A percentile compares a stretch with the other conserved stretches of the same genome.
These are phyloP conservation scores for Drosophila prosaltans DNA, from an alignment of 1,140 invertebrate genomes.

Conservation along the genomic window DNA sequence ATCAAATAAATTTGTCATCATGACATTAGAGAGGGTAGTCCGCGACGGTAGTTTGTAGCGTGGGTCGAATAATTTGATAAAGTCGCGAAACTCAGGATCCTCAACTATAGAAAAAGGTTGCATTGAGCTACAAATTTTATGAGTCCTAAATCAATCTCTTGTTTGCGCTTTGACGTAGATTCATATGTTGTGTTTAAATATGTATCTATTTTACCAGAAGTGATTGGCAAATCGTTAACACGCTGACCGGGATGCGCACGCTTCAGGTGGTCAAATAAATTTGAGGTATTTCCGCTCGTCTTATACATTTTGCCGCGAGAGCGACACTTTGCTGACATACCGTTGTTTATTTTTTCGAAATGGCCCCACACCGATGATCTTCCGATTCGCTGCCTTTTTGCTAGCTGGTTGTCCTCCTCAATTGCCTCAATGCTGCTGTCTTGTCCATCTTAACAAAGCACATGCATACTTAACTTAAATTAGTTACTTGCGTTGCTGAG, in stretches of 20 bases:
- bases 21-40: constrained; percentile 1
- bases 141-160: constrained; percentile 3
- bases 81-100: constrained; percentile 3
- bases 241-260: no score
- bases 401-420: no score
- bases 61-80: constrained; percentile 2
- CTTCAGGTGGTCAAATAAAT: no score
- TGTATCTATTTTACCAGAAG: constrained; percentile 4
- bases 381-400: no score
- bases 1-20: constrained; percentile 4
- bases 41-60: constrained; percentile 3
- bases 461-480: background rate
- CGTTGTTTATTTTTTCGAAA: background rate
- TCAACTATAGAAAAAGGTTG: constrained; percentile 4
- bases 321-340: background rate
- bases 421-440: no score
- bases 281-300: no score
- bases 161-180: constrained; percentile 5
- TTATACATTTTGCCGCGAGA: background rate
- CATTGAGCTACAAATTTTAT: constrained; percentile 2
- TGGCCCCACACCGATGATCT: background rate
- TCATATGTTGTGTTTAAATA: constrained; percentile 4
- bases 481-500: background rate
- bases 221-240: constrained; percentile 3
- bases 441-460: no score